A percentile compares a stretch with the other conserved stretches of the same genome.
These are phyloP conservation scores for Melieria omissa DNA, from an alignment of 2,888 invertebrate species.

Conservation along the genomic window DNA sequence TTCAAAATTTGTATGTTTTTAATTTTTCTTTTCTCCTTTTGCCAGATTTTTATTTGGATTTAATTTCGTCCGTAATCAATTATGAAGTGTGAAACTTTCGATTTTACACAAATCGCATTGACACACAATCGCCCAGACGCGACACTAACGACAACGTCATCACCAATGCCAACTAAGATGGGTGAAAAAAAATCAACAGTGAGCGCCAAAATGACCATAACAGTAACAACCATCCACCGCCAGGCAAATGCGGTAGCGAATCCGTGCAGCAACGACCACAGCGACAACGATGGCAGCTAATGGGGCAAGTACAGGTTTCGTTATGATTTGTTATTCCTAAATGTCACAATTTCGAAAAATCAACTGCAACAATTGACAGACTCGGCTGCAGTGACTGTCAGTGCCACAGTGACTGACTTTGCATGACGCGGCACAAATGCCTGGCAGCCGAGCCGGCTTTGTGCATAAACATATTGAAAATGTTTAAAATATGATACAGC, in stretches of 20 bases:
- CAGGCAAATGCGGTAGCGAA: not conserved
- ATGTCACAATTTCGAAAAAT: conserved; percentile 32
- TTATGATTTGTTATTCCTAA: conserved; percentile 35
- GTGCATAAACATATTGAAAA: not conserved
- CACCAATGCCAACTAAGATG: conserved; percentile 9
- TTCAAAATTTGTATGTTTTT: too few species aligned
- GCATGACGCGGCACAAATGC: not conserved
- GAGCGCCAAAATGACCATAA: not conserved
- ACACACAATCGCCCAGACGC: not conserved
- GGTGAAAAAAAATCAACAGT: not conserved
- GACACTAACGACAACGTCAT: not conserved
- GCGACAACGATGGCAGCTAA: conserved; percentile 1
- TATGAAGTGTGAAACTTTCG: conserved; percentile 38
- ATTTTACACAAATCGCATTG: conserved; percentile 31
- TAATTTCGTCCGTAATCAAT: conserved; percentile 20
- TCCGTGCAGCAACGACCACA: not conserved
- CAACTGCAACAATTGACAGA: not conserved
- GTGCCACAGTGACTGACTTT: conserved; percentile 26
- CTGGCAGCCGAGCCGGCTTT: too few species aligned
- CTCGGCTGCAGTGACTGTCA: not conserved
- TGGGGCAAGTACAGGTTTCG: conserved; percentile 6
- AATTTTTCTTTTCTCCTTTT: too few species aligned
- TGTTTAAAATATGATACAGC: conserved; percentile 24
- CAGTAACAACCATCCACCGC: not conserved
- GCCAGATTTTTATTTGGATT: too few species aligned